Evolutionary conservation across 2,888 invertebrate species (phyloP), one percentile per base, ranked within the genome.

Genomic region (Drosophila colorata): DNA sequence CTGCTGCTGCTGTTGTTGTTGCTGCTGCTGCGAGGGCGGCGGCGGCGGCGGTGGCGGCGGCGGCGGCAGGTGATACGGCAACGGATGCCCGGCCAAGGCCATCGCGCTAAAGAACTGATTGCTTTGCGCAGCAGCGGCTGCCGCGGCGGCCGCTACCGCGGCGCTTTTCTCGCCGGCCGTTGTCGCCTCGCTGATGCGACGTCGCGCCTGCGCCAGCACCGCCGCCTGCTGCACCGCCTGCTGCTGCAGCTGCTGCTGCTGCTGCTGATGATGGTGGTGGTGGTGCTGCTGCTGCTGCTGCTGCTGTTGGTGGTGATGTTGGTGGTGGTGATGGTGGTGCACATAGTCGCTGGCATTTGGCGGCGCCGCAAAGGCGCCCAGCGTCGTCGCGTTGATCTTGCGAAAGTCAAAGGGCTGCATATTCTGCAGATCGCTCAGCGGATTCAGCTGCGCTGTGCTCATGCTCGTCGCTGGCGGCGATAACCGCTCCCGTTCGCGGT

Each of bases 381-480:
- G n/a, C n/a, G n/a, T n/a, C n/a, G n/a, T n/a, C 11, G 93, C 93
- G 55, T 94, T 94, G 40, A 95, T 93, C 82, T 97, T 97, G 31
- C 98, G 95, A 90, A 96, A 98, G 92, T 98, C 98, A 91, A 98
- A 98, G 0, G 98, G 98, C 90, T 98, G 98, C 98, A 98, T 98
- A 87, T 96, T 98, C 93, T 98, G 98, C 48, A 98, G 93, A 86
- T 97, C 95, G 92, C 96, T 97, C 72, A 98, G 93, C 3, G 98
- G 98, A 92, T 95, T 95, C 88, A 94, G 82, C 72, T 47, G 84
- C 44, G 18, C 80, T 59, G 72, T 74, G 18, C 72, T 63, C 68
- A 69, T 68, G 64, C 69, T 69, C 56, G 80, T 49, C 47, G 63
- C 47, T n/a, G 57, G 56, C 52, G 57, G 37, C 53, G n/a, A 73